A percentile compares a stretch with the other conserved stretches of the same genome.
Evolutionary conservation across 64 coral and sea anemone species (phyloP).

Genomic region (Pocillopora verrucosa): DNA sequence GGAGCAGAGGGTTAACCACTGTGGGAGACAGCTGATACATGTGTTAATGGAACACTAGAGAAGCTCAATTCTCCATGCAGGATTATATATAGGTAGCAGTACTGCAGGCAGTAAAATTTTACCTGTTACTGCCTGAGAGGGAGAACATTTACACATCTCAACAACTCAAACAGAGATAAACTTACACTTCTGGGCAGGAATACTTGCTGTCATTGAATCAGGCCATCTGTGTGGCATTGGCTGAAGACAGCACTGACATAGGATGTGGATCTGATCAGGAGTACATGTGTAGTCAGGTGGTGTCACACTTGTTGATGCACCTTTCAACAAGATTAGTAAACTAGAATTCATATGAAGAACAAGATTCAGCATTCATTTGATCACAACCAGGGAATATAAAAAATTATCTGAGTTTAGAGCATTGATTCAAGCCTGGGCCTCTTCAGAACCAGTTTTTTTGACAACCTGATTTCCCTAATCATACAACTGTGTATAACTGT

Average conservation of each 20-base stretch:
- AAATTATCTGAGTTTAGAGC: no score
- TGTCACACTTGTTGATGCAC: background rate
- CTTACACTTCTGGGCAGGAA: slow-evolving; percentile 60
- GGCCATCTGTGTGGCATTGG: slow-evolving; percentile 35
- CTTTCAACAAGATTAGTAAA: background rate
- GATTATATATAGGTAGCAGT: no score
- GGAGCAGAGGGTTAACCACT: no score
- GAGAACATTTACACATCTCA: no score
- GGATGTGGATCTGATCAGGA: slow-evolving; percentile 19
- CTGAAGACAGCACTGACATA: slow-evolving; percentile 52
- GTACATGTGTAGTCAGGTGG: slow-evolving; percentile 24
- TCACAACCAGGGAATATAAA: no score
- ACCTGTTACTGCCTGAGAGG: no score
- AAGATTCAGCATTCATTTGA: background rate
- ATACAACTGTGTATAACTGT: no score
- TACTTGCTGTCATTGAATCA: background rate
- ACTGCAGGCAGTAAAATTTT: no score
- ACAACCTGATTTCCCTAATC: background rate
- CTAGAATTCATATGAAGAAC: background rate
- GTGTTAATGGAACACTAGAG: no score
- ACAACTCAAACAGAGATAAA: background rate
- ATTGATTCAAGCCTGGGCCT: no score
- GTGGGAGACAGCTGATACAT: no score
- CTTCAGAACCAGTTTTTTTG: background rate
- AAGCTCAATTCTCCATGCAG: no score